Evolutionary conservation across 2,113 vertebrate genomes (phyloP), one percentile per base, ranked within the genome.

Genomic region (Seriola quinqueradiata): DNA sequence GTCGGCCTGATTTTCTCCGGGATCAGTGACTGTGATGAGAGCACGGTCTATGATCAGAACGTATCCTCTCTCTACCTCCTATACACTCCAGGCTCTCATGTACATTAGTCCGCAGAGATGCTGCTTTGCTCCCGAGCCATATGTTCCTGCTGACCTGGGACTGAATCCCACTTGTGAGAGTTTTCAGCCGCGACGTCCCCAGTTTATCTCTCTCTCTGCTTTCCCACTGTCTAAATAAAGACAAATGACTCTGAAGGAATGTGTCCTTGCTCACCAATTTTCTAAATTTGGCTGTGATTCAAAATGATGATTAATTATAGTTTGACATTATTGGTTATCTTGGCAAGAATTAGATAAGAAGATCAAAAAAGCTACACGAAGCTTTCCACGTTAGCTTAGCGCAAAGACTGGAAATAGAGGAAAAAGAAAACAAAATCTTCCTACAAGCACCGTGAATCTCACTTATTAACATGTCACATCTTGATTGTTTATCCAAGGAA

Each of bases 171-270:
- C 36, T 57, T 67, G 23, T 59, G 23, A 52, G 23, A 52, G 44
- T 71, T 63, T 7, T 81, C 42, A 74, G 19, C 57, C 48, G 9
- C 69, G 25, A 40, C 60, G 63, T 63, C 10, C 50, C 12, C 50
- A 21, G 52, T 61, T 68, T 54, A 8, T 77, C 40, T 32, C 14
- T 21, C 9, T 55, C 9, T 73, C 40, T 32, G 2, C 13, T 81
- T 84, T 79, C 75, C 58, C 75, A 71, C 38, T 63, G 36, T 52
- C 6, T 68, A 58, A 63, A 61, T 54, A 54, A 70, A 75, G 58
- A n/a, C 21, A 3, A 54, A n/a, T 8, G 10, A 48, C 4, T 28
- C 38, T 40, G 13, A 40, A 66, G 34, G n/a, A 58, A 25, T 52
- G 25, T 19, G 21, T 50, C 40, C 50, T 7, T n/a, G 1, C 9